phyloP scores from a whole-genome alignment of 2,797 vertebrate genomes.

The Paramormyrops hopkinsi region DNA sequence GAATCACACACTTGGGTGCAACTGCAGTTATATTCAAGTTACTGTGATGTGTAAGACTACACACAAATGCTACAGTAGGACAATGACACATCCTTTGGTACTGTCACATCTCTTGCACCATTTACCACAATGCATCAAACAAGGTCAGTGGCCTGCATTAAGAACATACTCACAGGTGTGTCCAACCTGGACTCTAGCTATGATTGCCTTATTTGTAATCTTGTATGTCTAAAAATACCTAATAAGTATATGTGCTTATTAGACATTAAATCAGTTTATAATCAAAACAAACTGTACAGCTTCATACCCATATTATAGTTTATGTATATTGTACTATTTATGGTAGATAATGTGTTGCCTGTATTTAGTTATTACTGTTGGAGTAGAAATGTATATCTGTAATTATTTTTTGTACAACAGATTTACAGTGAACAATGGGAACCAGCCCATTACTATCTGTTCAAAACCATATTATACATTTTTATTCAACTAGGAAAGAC shows the following conservation, averaged over 20 bases:
- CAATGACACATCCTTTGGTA: neutral
- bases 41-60: neutral
- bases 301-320: too few relatives aligned
- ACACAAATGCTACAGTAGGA: neutral
- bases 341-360: neutral
- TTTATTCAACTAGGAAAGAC: neutral
- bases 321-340: neutral
- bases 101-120: neutral
- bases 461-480: neutral
- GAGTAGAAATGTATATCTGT: neutral
- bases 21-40: neutral
- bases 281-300: neutral
- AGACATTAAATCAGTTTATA: neutral
- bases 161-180: neutral
- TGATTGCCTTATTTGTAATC: neutral
- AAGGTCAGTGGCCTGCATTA: neutral
- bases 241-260: neutral
- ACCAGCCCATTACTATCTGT: neutral
- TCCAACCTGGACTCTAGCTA: neutral
- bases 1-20: neutral
- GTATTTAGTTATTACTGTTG: neutral
- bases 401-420: neutral
- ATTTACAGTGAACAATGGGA: neutral
- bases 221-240: neutral
- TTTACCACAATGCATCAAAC: neutral